These are phyloP conservation scores for Antechinus flavipes DNA, from an alignment of 2,113 vertebrate genomes.

Conservation along the genomic window DNA sequence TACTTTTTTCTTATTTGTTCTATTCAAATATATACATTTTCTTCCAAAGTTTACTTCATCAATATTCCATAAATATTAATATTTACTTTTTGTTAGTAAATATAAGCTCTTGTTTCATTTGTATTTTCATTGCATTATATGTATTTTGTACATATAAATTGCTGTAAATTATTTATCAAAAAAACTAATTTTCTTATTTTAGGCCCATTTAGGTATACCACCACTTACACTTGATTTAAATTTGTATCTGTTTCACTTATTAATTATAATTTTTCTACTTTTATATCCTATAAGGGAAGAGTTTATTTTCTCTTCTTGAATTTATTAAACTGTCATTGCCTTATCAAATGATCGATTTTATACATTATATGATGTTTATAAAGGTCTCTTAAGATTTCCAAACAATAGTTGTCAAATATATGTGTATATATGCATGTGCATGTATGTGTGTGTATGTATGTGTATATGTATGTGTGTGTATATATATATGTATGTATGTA, in stretches of 20 bases:
- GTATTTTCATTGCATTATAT: background rate
- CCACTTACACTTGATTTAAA: background rate
- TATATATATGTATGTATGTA: no score
- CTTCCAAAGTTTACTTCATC: background rate
- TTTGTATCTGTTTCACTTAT: background rate
- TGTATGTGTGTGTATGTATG: no score
- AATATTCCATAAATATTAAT: background rate
- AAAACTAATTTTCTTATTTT: background rate
- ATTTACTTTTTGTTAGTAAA: background rate
- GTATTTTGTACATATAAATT: background rate
- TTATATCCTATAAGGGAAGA: background rate
- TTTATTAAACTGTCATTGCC: no score
- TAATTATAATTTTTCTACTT: background rate
- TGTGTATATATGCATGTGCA: no score
- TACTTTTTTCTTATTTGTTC: background rate
- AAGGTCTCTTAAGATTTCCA: no score
- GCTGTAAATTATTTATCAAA: background rate
- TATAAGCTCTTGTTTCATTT: background rate
- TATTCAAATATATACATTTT: no score
- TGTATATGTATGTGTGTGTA: no score
- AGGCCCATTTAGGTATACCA: background rate
- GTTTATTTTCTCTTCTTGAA: background rate
- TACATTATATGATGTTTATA: background rate
- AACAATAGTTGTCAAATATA: background rate
- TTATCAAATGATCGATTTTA: background rate